These are phyloP conservation scores for Andrena bicolor DNA, from an alignment of 2,888 invertebrate species.

Conservation along the genomic window DNA sequence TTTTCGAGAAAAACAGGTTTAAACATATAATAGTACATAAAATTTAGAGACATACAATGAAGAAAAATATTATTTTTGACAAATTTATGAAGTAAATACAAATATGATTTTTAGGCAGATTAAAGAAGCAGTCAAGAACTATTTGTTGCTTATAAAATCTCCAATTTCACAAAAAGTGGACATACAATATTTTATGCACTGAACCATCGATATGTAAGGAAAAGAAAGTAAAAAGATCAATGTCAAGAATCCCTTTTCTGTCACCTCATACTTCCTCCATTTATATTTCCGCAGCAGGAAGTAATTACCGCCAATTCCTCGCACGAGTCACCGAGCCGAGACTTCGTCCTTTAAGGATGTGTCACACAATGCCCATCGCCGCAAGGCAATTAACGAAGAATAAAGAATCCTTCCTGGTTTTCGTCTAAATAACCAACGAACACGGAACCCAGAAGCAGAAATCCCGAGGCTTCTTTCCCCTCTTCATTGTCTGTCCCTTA, in stretches of 20 bases:
- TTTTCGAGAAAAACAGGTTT: no score
- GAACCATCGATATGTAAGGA: background rate
- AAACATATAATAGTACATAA: no score
- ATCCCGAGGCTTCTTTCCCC: no score
- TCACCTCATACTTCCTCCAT: background rate
- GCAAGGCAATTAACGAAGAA: slow-evolving; percentile 38
- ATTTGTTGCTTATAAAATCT: no score
- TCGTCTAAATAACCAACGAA: background rate
- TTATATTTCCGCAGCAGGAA: slow-evolving; percentile 3
- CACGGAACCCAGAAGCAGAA: no score
- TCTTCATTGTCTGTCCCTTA: no score
- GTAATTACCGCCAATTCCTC: slow-evolving; percentile 24
- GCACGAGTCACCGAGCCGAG: slow-evolving; percentile 6
- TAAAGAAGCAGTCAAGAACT: no score
- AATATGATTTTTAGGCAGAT: no score
- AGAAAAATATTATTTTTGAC: no score
- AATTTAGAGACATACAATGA: no score
- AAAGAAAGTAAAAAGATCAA: background rate
- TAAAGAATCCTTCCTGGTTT: slow-evolving; percentile 29
- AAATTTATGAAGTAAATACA: no score
- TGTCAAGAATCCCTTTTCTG: background rate
- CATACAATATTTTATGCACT: background rate
- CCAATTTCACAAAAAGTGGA: background rate
- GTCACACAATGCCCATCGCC: slow-evolving; percentile 1
- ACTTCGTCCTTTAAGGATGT: slow-evolving; percentile 9